Evolutionary conservation across 2,797 vertebrate species (phyloP).

Genomic region (Scomberomorus guttatus): DNA sequence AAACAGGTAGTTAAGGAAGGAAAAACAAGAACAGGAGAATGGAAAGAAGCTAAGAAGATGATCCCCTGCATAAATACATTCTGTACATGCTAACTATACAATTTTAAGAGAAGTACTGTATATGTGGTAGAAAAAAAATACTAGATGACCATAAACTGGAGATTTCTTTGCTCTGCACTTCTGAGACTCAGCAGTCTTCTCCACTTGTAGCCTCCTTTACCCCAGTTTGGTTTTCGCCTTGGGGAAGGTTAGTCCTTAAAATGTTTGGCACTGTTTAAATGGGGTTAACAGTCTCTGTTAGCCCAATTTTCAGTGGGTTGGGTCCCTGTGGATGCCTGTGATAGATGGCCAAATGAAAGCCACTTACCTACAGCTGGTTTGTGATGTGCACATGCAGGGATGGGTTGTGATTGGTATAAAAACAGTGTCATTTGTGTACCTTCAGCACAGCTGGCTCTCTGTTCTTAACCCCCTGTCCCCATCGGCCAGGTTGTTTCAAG

Average conservation of each 20-base stretch:
- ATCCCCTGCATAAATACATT: background rate
- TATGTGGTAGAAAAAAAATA: background rate
- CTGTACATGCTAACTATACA: background rate
- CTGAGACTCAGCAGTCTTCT: slow-evolving; percentile 36
- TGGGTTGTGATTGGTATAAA: slow-evolving; percentile 30
- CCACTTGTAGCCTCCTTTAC: slow-evolving; percentile 57
- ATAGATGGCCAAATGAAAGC: slow-evolving; percentile 66
- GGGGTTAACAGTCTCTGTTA: slow-evolving; percentile 77
- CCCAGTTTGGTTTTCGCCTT: slow-evolving; percentile 77
- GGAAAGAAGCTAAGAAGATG: background rate
- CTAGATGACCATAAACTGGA: slow-evolving; percentile 4
- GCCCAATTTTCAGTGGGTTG: slow-evolving; percentile 68
- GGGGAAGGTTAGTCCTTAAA: slow-evolving; percentile 79
- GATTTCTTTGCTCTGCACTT: slow-evolving; percentile 13
- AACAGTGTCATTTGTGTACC: slow-evolving; percentile 8
- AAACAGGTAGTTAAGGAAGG: background rate
- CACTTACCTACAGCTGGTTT: slow-evolving; percentile 25
- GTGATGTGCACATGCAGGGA: slow-evolving; percentile 34
- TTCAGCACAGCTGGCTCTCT: background rate
- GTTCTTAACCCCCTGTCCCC: slow-evolving; percentile 29
- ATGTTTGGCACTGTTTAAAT: slow-evolving; percentile 74
- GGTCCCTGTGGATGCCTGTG: slow-evolving; percentile 72
- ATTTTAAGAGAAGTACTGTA: background rate
- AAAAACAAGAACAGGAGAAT: background rate
- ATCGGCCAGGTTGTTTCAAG: slow-evolving; percentile 31